These are phyloP conservation scores for Ophiothrix spiculata DNA, from an alignment of 35 echinoderm and acorn worm species.

Conservation along the genomic window DNA sequence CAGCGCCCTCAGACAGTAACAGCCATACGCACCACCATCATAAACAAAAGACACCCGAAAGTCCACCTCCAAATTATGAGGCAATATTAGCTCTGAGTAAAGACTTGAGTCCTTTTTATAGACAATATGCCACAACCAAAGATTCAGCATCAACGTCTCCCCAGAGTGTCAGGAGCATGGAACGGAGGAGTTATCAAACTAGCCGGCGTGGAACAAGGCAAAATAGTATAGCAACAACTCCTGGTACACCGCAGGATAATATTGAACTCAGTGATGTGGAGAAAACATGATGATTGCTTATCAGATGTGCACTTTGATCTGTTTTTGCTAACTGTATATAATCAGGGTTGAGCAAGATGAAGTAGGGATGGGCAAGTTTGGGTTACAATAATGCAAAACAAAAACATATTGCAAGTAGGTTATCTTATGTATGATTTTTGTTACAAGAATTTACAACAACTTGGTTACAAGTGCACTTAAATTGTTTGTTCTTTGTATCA, in stretches of 20 bases:
- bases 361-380: neutral
- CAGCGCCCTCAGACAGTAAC: slow-evolving; percentile 66
- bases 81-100: slow-evolving; percentile 69
- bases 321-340: neutral
- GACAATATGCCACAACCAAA: slow-evolving; percentile 33
- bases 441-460: neutral
- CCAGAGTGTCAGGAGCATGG: slow-evolving; percentile 35
- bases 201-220: slow-evolving; percentile 16
- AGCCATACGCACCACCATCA: slow-evolving; percentile 60
- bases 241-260: slow-evolving; percentile 50
- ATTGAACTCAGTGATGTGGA: slow-evolving; percentile 27
- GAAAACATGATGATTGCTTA: neutral
- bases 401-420: neutral
- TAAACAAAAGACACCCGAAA: slow-evolving; percentile 65
- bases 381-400: too few relatives aligned
- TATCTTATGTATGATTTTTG: neutral
- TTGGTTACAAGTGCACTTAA: slow-evolving; percentile 10
- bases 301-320: neutral
- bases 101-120: slow-evolving; percentile 62
- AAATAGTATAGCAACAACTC: slow-evolving; percentile 27
- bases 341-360: neutral
- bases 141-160: slow-evolving; percentile 10
- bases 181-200: slow-evolving; percentile 1
- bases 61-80: slow-evolving; percentile 83
- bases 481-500: too few relatives aligned